Conservation (phyloP, 2,888 invertebrate genomes). For the Hydraecia micacea region DNA sequence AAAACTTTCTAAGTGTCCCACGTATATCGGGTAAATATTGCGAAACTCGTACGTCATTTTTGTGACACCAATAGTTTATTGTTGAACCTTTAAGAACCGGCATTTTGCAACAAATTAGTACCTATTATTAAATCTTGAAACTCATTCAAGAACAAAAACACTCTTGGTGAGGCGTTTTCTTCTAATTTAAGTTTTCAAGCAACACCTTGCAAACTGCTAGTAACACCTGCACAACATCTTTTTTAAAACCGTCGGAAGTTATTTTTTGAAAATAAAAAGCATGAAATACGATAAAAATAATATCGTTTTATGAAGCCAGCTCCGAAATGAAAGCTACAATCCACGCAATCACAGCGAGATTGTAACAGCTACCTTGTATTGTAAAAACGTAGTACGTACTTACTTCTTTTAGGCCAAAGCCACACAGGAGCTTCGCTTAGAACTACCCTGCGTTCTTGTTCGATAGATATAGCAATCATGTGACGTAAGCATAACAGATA, state of each 20-base stretch:
- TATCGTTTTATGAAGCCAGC: conserved; percentile 34
- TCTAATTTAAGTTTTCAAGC: neutral
- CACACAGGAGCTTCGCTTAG: neutral
- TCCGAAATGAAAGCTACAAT: conserved; percentile 51
- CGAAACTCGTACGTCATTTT: neutral
- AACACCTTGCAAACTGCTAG: neutral
- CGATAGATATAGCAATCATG: too few species aligned
- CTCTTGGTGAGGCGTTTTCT: neutral
- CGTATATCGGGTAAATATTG: neutral
- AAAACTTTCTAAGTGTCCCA: too few species aligned
- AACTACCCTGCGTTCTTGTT: neutral
- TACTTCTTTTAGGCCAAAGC: neutral
- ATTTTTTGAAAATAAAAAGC: conserved; percentile 11
- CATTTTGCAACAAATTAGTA: neutral
- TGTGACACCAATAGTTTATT: too few species aligned
- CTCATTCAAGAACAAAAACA: neutral
- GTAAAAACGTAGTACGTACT: conserved; percentile 8
- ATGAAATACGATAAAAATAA: conserved; percentile 36
- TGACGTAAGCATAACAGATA: conserved; percentile 27
- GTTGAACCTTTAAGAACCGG: too few species aligned
- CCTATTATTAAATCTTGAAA: neutral
- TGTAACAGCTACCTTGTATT: conserved; percentile 40
- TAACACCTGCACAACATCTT: neutral
- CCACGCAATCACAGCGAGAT: conserved; percentile 44
- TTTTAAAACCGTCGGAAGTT: neutral